phyloP scores from a whole-genome alignment of 1,140 invertebrate species.

The Drosophila littoralis region DNA sequence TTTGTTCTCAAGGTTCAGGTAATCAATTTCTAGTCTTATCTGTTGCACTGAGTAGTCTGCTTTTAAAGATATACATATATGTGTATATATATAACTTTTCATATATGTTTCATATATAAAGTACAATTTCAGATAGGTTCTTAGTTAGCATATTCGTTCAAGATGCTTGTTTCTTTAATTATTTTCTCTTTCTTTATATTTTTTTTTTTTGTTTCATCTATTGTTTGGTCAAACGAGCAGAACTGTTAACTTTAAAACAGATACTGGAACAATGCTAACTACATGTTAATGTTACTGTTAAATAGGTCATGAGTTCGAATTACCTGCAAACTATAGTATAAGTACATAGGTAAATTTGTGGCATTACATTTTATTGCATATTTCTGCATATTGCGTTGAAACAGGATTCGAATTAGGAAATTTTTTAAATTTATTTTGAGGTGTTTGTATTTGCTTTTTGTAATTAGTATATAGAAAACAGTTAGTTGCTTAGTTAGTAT shows the following conservation, averaged over 20 bases:
- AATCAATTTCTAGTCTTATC: slow-evolving; percentile 83
- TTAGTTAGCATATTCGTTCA: neutral
- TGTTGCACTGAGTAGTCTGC: slow-evolving; percentile 83
- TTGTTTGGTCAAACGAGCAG: slow-evolving; percentile 40
- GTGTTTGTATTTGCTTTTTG: neutral
- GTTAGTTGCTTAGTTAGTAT: slow-evolving; percentile 27
- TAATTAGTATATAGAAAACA: slow-evolving; percentile 11
- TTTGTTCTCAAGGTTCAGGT: slow-evolving; percentile 82
- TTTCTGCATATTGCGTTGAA: slow-evolving; percentile 31
- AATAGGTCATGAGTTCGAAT: slow-evolving; percentile 38
- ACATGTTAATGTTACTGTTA: slow-evolving; percentile 18
- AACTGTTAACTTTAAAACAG: slow-evolving; percentile 41
- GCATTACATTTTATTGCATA: slow-evolving; percentile 24
- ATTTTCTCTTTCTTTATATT: neutral
- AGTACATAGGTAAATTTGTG: slow-evolving; percentile 69
- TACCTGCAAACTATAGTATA: slow-evolving; percentile 64
- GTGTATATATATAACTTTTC: slow-evolving; percentile 22
- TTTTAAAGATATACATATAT: slow-evolving; percentile 46
- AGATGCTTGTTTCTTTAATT: slow-evolving; percentile 2
- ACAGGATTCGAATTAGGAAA: slow-evolving; percentile 43
- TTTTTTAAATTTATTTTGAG: slow-evolving; percentile 17
- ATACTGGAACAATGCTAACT: slow-evolving; percentile 35
- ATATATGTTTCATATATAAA: slow-evolving; percentile 42
- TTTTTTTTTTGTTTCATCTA: slow-evolving; percentile 25
- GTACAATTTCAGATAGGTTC: slow-evolving; percentile 48